phyloP scores from a whole-genome alignment of 2,797 vertebrate species.

The Apodemus agrarius region DNA sequence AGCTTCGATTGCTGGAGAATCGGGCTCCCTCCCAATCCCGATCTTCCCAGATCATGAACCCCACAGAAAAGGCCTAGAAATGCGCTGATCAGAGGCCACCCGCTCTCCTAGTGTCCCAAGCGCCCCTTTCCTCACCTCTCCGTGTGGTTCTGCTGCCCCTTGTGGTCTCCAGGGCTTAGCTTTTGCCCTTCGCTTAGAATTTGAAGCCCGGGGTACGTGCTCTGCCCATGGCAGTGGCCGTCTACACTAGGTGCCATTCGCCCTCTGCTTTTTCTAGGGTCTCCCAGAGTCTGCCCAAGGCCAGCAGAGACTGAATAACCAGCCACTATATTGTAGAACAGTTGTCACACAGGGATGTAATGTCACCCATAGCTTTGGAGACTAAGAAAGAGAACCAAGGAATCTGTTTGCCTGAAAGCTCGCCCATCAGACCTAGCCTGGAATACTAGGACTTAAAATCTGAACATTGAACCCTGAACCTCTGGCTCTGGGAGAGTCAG shows the following conservation, averaged over 20 bases:
- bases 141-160: slow-evolving; percentile 55
- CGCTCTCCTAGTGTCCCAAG: background rate
- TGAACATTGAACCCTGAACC: background rate
- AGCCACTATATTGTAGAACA: background rate
- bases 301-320: background rate
- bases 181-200: background rate
- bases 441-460: background rate
- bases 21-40: rapidly evolving
- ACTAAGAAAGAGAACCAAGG: background rate
- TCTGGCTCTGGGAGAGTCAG: background rate
- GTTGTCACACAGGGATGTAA: background rate
- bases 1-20: background rate
- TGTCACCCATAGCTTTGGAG: background rate
- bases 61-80: background rate
- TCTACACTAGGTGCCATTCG: background rate
- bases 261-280: background rate
- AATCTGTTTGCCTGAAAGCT: background rate
- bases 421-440: background rate
- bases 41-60: background rate
- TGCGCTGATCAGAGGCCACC: background rate
- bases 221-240: background rate
- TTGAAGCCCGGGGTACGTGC: background rate
- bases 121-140: background rate
- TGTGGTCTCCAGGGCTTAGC: background rate
- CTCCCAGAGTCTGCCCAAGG: background rate